Conservation (phyloP, 2,888 invertebrate genomes). For the Polia nebulosa region DNA sequence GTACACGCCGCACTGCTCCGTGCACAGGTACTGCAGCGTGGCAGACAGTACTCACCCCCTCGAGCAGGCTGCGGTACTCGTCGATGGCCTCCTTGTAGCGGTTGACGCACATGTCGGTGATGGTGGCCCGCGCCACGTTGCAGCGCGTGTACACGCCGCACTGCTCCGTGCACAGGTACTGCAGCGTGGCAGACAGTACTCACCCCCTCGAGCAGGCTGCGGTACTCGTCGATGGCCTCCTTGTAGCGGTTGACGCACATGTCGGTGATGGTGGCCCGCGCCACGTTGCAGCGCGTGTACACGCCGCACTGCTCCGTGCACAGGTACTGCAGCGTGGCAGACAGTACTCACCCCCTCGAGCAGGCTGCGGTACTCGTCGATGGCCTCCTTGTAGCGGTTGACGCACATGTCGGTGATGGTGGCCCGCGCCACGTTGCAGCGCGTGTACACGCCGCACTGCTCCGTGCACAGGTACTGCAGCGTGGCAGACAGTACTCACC, state of each 20-base stretch:
- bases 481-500: conserved; percentile 87
- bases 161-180: conserved; percentile 96
- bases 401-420: conserved; percentile 98
- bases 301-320: conserved; percentile 97
- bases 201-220: conserved; percentile 93
- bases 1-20: conserved; percentile 96
- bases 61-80: conserved; percentile 94
- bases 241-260: conserved; percentile 94
- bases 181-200: conserved; percentile 92
- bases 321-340: conserved; percentile 95
- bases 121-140: conserved; percentile 97
- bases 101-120: conserved; percentile 97
- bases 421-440: conserved; percentile 97
- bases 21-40: conserved; percentile 97
- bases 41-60: conserved; percentile 82
- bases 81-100: conserved; percentile 94
- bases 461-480: conserved; percentile 97
- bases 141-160: conserved; percentile 97
- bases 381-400: conserved; percentile 94
- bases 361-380: conserved; percentile 95
- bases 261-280: conserved; percentile 97
- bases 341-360: conserved; percentile 89
- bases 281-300: conserved; percentile 97
- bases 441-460: conserved; percentile 96
- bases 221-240: conserved; percentile 96